Conservation (phyloP, 64 coral and sea anemone species). For the Actinia tenebrosa region DNA sequence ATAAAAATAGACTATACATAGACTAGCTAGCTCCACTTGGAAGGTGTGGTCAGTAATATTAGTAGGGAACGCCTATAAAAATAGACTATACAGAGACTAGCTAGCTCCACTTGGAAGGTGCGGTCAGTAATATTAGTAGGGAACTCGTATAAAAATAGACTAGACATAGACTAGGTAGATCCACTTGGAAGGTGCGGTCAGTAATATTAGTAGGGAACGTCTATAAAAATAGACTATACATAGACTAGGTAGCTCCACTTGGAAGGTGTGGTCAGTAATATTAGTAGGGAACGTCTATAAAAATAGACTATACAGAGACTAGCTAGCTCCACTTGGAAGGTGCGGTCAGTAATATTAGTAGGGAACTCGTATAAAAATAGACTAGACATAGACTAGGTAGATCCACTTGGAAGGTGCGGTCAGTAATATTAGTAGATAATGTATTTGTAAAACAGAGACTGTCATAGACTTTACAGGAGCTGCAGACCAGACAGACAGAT, state of each 20-base stretch:
- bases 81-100: too few species aligned
- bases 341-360: too few species aligned
- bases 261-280: not conserved
- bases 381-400: not conserved
- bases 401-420: not conserved
- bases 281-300: not conserved
- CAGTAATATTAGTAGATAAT: not conserved
- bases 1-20: too few species aligned
- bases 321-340: too few species aligned
- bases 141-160: not conserved
- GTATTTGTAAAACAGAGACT: not conserved
- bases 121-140: too few species aligned
- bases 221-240: not conserved
- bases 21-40: too few species aligned
- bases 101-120: too few species aligned
- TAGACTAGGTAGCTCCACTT: not conserved
- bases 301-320: too few species aligned
- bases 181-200: not conserved
- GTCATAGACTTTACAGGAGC: not conserved
- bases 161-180: not conserved
- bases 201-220: not conserved
- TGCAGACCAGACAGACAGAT: not conserved
- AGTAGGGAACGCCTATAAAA: too few species aligned
- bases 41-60: too few species aligned
- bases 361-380: not conserved